Base-by-base conservation (phyloP, 2,888 invertebrate species). In the Chalcosyrphus nemorum region DNA sequence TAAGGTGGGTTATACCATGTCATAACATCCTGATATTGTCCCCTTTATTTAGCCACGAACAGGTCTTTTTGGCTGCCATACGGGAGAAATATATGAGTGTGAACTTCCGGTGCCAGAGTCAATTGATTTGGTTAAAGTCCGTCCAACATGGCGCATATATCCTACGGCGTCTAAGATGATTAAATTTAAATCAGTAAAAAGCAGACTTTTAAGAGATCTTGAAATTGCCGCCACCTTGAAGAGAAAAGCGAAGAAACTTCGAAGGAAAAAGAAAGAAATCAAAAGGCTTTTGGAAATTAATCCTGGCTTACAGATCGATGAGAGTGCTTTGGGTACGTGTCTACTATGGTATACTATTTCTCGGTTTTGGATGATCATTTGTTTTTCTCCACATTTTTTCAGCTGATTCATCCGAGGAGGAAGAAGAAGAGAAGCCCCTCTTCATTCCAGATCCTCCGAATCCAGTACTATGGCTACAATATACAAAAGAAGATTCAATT, bases 291-390 rank as follows among this genome's bases (percentile, higher is more conserved):
- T 91, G 86, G 90, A 89, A 50, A 93, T 93, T 3, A 94, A 94
- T 91, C 94, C 94, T 0, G 93, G 93, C 0, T 86, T 94, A 19
- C 93, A 93, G 81, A 92, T 94, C 15, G 93, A 94, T 86, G 93
- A 94, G 41, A 88, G 91, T 9, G 94, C 93, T 78, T 88, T 96
- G 76, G 93, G 95, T 95, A 91, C 88, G 89, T 32, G 7, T 6
- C 7, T n/a, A n/a, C n/a, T n/a, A n/a, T n/a, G n/a, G n/a, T n/a
- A n/a, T n/a, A n/a, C n/a, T n/a, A n/a, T n/a, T n/a, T n/a, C n/a
- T n/a, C n/a, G n/a, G n/a, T n/a, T n/a, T n/a, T n/a, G n/a, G n/a
- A n/a, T 24, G 24, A 24, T 24, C 24, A 24, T 24, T 24, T 24
- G 24, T 4, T 24, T 4, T 24, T 24, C 24, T 24, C 24, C 24